Conservation (phyloP, 1,140 invertebrate species). For the Zaprionus camerounensis region DNA sequence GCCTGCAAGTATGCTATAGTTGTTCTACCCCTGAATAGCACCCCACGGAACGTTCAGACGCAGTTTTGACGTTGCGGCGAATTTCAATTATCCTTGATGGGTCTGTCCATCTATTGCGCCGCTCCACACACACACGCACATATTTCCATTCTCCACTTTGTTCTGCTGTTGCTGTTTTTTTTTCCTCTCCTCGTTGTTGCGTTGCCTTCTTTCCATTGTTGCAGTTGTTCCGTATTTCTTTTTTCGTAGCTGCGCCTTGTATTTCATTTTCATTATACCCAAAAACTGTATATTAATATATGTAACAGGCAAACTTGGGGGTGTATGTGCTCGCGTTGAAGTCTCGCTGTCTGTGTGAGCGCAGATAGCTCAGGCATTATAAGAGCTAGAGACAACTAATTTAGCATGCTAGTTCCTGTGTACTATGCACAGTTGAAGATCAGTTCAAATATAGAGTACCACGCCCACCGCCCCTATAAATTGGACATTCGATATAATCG, state of each 20-base stretch:
- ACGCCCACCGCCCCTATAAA: neutral
- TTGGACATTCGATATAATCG: neutral
- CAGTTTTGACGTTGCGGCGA: slow-evolving; percentile 46
- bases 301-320: too few species aligned
- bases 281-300: too few species aligned
- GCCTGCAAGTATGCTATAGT: slow-evolving; percentile 3
- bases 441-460: neutral
- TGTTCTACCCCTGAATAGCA: neutral
- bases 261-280: slow-evolving; percentile 64
- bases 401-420: neutral
- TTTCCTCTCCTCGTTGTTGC: neutral
- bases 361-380: neutral
- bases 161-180: slow-evolving; percentile 16
- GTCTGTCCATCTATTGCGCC: slow-evolving; percentile 28
- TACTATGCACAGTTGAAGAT: neutral
- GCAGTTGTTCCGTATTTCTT: slow-evolving; percentile 3
- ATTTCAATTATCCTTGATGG: slow-evolving; percentile 73
- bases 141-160: slow-evolving; percentile 30
- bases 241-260: slow-evolving; percentile 46
- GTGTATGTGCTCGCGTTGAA: too few species aligned
- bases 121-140: slow-evolving; percentile 15
- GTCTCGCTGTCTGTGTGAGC: neutral
- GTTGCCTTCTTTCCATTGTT: neutral
- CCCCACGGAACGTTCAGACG: slow-evolving; percentile 5
- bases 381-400: neutral